Evolutionary conservation across 2,888 invertebrate genomes (phyloP).

Genomic region (Calameuta pallipes): DNA sequence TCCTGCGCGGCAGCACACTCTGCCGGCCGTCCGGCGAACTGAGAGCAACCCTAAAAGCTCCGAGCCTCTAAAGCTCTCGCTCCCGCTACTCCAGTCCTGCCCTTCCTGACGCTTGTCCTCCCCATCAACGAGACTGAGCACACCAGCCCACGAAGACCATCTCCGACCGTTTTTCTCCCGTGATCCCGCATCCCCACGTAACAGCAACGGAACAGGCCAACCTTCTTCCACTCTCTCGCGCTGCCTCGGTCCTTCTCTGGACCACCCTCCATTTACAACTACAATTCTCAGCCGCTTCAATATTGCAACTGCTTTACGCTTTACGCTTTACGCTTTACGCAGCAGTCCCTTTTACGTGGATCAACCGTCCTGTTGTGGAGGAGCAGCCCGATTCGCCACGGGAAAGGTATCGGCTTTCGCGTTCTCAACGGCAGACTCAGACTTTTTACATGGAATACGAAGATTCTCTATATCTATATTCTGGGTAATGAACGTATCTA

Average conservation of each 20-base stretch:
- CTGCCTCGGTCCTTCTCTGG: neutral
- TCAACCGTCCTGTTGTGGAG: neutral
- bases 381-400: neutral
- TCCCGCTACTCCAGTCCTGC: neutral
- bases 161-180: no score
- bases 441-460: neutral
- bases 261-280: neutral
- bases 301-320: neutral
- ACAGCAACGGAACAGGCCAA: no score
- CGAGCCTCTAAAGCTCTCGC: constrained; percentile 1
- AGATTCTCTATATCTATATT: neutral
- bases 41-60: constrained; percentile 18
- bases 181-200: no score
- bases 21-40: constrained; percentile 51
- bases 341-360: neutral
- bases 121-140: no score
- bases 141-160: no score
- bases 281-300: neutral
- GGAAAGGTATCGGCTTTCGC: neutral
- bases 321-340: neutral
- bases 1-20: constrained; percentile 58
- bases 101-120: no score
- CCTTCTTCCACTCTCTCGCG: no score
- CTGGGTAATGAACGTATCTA: neutral
- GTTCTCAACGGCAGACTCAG: neutral